Evolutionary conservation across 1,140 invertebrate genomes (phyloP).

Genomic region (Philotrypesis tridentata): DNA sequence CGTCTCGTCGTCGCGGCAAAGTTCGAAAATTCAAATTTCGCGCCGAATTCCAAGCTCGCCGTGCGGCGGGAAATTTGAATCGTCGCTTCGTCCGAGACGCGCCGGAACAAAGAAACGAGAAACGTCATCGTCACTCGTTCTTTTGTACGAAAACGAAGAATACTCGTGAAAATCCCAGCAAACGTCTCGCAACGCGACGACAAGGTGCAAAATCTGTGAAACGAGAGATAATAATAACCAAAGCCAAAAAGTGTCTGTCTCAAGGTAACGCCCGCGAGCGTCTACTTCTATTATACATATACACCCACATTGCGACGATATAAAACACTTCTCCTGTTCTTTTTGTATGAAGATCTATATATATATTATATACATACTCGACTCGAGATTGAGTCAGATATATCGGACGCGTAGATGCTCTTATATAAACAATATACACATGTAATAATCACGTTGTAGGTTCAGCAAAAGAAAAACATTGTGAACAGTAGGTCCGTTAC

Average conservation of each 20-base stretch:
- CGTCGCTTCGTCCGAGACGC: no score
- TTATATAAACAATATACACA: background rate
- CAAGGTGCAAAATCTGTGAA: background rate
- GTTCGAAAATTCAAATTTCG: no score
- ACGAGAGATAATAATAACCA: background rate
- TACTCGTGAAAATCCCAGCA: background rate
- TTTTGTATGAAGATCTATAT: background rate
- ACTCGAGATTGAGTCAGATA: background rate
- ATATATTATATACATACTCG: background rate
- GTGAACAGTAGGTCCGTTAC: background rate
- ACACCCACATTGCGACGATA: background rate
- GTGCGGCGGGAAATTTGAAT: no score
- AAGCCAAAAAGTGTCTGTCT: conserved; percentile 25
- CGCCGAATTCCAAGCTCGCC: no score
- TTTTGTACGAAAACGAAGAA: conserved; percentile 14
- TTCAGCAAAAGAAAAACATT: no score
- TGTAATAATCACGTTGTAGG: background rate
- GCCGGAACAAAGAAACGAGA: background rate
- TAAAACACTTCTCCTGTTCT: background rate
- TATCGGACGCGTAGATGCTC: background rate
- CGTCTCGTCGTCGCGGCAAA: no score
- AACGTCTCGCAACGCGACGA: background rate
- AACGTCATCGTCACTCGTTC: background rate
- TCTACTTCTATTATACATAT: background rate
- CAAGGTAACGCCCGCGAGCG: background rate